Evolutionary conservation across 2,888 invertebrate species (phyloP).

Genomic region (Perdita meconis): DNA sequence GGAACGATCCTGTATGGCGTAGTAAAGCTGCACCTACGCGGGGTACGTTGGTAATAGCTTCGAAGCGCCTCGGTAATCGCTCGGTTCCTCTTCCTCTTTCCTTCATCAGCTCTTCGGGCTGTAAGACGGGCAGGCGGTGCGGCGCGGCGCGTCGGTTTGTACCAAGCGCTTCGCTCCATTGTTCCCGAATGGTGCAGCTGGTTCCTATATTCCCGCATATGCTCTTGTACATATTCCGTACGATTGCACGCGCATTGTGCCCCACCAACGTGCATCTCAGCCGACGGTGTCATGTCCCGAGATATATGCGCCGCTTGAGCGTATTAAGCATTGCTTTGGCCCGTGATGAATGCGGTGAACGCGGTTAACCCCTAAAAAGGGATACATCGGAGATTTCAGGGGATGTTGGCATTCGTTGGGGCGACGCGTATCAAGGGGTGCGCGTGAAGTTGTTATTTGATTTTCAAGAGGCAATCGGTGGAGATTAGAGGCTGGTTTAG

Average conservation of each 20-base stretch:
- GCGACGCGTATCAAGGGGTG: background rate
- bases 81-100: slow-evolving; percentile 23
- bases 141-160: too few relatives aligned
- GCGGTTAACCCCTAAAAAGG: slow-evolving; percentile 17
- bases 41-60: slow-evolving; percentile 45
- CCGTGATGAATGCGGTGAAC: slow-evolving; percentile 8
- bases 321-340: slow-evolving; percentile 25
- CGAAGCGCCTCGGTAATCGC: slow-evolving; percentile 45
- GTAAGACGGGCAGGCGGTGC: slow-evolving; percentile 69
- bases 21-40: slow-evolving; percentile 19
- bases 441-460: background rate
- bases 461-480: slow-evolving; percentile 4
- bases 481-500: background rate
- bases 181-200: slow-evolving; percentile 75
- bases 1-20: background rate
- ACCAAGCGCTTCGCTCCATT: slow-evolving; percentile 71
- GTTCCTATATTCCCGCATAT: slow-evolving; percentile 60
- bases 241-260: slow-evolving; percentile 60
- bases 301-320: slow-evolving; percentile 12
- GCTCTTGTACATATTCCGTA: slow-evolving; percentile 44
- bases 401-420: background rate
- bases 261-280: slow-evolving; percentile 36
- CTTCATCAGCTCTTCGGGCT: slow-evolving; percentile 35
- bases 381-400: background rate
- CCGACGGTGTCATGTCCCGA: slow-evolving; percentile 52